Conservation (phyloP, 1,140 invertebrate genomes). For the Nomia melanderi region DNA sequence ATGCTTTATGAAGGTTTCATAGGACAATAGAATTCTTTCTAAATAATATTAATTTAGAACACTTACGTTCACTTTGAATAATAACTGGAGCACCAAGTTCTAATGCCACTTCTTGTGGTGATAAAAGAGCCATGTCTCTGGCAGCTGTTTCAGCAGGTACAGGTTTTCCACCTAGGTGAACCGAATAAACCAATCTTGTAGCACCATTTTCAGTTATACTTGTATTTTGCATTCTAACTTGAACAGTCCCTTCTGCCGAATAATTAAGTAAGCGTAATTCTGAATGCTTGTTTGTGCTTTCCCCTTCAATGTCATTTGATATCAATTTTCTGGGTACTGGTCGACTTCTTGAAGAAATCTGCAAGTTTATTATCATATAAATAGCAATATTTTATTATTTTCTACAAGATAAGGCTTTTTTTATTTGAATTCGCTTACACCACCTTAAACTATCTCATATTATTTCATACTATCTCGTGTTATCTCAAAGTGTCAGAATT, state of each 20-base stretch:
- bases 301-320: not conserved
- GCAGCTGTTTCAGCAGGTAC: constrained; percentile 89
- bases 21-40: no score
- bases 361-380: not conserved
- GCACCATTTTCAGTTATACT: constrained; percentile 66
- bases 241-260: constrained; percentile 68
- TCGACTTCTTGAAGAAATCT: not conserved
- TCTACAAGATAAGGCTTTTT: no score
- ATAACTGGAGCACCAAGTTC: constrained; percentile 88
- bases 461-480: no score
- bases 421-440: no score
- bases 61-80: constrained; percentile 91
- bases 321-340: not conserved
- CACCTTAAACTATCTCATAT: no score
- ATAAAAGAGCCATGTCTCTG: constrained; percentile 88
- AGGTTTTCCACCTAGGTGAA: constrained; percentile 87
- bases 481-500: no score
- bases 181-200: constrained; percentile 86
- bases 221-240: constrained; percentile 78
- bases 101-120: constrained; percentile 87
- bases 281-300: not conserved
- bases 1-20: no score
- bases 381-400: not conserved
- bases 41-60: not conserved
- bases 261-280: constrained; percentile 51